Percentiles rank a stretch among this genome's conserved stretches.
phyloP scores from a whole-genome alignment of 2,888 invertebrate genomes.

The Tetheella fluctuosa region DNA sequence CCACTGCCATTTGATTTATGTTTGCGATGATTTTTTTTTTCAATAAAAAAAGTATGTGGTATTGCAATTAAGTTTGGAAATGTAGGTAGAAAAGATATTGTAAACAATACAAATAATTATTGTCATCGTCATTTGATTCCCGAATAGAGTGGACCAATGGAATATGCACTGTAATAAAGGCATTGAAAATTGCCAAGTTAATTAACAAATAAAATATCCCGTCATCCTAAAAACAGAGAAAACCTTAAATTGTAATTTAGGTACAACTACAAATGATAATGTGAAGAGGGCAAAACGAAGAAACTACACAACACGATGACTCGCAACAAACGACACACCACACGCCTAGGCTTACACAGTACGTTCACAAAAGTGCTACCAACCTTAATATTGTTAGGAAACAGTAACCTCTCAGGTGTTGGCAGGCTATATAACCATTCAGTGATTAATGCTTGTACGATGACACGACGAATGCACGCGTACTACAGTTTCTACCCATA shows the following conservation, averaged over 20 bases:
- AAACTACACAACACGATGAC: conserved; percentile 14
- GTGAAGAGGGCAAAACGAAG: conserved; percentile 13
- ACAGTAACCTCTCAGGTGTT: conserved; percentile 71
- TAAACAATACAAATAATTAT: neutral
- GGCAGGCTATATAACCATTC: conserved; percentile 62
- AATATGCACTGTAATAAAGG: neutral
- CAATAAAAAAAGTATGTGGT: conserved; percentile 33
- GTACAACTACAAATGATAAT: conserved; percentile 6
- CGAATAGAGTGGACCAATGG: neutral
- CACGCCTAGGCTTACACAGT: conserved; percentile 37
- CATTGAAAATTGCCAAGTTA: neutral
- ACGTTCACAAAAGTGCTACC: conserved; percentile 60
- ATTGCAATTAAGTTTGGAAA: conserved; percentile 23
- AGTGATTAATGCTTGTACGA: conserved; percentile 72
- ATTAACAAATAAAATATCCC: too few relatives aligned
- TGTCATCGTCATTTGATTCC: neutral
- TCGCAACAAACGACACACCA: conserved; percentile 39
- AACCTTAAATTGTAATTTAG: neutral
- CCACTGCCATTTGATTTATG: conserved; percentile 72
- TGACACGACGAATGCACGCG: conserved; percentile 65
- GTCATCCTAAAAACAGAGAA: neutral
- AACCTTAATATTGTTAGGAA: conserved; percentile 64
- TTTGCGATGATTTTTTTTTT: conserved; percentile 61
- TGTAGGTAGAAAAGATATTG: neutral
- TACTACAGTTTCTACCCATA: conserved; percentile 45